These are phyloP conservation scores for Troides helena DNA, from an alignment of 2,888 invertebrate genomes.

Conservation along the genomic window DNA sequence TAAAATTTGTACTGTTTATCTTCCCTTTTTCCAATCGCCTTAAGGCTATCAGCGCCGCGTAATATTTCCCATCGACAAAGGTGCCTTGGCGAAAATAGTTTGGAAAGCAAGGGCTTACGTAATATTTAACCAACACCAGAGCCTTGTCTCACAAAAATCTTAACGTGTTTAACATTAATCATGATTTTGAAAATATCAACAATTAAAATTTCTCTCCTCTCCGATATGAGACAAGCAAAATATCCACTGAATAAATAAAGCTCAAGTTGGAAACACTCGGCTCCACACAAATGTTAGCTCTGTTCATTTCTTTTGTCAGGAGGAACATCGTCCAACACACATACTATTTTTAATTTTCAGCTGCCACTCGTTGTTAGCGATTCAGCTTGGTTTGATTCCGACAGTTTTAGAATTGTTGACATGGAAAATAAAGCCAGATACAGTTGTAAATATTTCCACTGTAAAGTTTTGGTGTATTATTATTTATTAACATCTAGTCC, in stretches of 20 bases:
- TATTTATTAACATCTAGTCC: no score
- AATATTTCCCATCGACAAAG: no score
- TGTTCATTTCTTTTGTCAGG: conserved; percentile 11
- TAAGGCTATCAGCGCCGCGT: no score
- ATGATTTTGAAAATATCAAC: background rate
- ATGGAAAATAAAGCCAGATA: background rate
- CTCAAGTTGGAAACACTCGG: background rate
- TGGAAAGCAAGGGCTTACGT: no score
- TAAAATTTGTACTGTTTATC: no score
- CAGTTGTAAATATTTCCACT: background rate
- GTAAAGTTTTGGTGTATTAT: background rate
- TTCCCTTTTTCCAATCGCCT: no score
- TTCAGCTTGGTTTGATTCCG: conserved; percentile 1
- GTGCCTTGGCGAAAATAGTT: no score
- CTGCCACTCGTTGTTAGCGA: conserved; percentile 20
- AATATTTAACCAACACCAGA: background rate
- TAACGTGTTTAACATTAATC: background rate
- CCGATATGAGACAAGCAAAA: background rate
- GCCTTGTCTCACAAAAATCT: background rate
- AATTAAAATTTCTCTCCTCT: background rate
- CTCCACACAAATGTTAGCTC: background rate
- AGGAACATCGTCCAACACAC: conserved; percentile 9
- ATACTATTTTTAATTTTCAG: conserved; percentile 11
- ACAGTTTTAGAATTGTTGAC: conserved; percentile 1
- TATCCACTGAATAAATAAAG: background rate